Evolutionary conservation across 2,888 invertebrate species (phyloP).

Genomic region (Tiphia femorata): DNA sequence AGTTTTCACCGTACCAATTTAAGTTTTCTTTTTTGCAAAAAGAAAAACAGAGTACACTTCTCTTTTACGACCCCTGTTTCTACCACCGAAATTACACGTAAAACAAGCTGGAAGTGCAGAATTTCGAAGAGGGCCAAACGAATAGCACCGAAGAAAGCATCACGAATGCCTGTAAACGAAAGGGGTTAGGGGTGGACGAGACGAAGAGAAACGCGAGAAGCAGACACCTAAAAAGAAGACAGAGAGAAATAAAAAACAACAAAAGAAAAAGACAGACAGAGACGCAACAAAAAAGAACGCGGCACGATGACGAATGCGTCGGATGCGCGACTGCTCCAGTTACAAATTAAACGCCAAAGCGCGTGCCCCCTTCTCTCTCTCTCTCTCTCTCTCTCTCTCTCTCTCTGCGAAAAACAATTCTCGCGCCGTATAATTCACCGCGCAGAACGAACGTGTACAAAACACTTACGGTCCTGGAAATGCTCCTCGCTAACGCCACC

Average conservation of each 20-base stretch:
- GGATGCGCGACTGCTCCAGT: neutral
- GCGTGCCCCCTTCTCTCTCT: too few relatives aligned
- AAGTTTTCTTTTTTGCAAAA: too few relatives aligned
- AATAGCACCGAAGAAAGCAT: too few relatives aligned
- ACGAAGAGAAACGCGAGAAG: neutral
- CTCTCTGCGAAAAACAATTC: conserved; percentile 42
- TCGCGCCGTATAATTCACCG: conserved; percentile 42
- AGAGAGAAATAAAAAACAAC: too few relatives aligned
- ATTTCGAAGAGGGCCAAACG: too few relatives aligned
- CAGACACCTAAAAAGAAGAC: too few relatives aligned
- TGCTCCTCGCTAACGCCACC: conserved; percentile 12
- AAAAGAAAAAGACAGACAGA: neutral
- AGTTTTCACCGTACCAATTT: too few relatives aligned
- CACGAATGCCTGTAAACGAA: neutral
- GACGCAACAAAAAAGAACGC: neutral
- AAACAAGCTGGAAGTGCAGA: too few relatives aligned
- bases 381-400: conserved; percentile 3
- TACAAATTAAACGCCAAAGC: conserved; percentile 1
- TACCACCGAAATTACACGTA: too few relatives aligned
- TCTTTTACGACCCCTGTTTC: too few relatives aligned
- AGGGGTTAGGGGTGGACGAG: neutral
- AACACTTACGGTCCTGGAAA: conserved; percentile 46
- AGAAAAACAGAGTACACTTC: too few relatives aligned
- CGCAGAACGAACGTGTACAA: conserved; percentile 30
- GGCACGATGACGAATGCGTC: neutral